Evolutionary conservation across 2,888 invertebrate species (phyloP).

Genomic region (Watsonalla binaria): DNA sequence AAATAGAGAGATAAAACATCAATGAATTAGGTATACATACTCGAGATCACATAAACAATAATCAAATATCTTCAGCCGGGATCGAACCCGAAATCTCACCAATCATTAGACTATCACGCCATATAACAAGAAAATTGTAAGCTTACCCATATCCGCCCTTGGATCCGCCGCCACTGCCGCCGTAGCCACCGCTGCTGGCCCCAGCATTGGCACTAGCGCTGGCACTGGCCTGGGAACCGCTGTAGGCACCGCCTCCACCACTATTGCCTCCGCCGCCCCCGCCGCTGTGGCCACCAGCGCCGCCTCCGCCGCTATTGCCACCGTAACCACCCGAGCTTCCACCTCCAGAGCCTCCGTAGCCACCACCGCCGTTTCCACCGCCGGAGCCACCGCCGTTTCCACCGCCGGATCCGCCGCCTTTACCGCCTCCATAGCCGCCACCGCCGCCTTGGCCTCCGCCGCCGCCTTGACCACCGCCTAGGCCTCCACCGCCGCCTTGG

Average conservation of each 20-base stretch:
- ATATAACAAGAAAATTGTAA: too few species aligned
- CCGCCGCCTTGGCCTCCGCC: constrained; percentile 10
- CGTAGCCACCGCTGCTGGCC: constrained; percentile 9
- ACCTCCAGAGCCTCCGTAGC: constrained; percentile 13
- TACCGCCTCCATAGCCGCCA: constrained; percentile 1
- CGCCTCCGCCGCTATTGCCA: constrained; percentile 4
- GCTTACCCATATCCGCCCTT: constrained; percentile 7
- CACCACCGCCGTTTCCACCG: constrained; percentile 30
- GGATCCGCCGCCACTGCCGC: constrained; percentile 9
- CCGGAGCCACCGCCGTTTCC: constrained; percentile 32
- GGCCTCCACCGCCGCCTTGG: constrained; percentile 5
- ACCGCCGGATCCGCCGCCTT: constrained; percentile 14
- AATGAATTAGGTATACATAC: too few species aligned
- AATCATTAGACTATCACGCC: too few species aligned
- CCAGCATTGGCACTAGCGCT: constrained; percentile 4
- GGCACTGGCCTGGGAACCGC: neutral
- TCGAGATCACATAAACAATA: too few species aligned
- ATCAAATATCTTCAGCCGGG: too few species aligned
- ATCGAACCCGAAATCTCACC: too few species aligned
- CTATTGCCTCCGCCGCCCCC: constrained; percentile 7
- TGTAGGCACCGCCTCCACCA: constrained; percentile 20
- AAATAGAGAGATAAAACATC: too few species aligned
- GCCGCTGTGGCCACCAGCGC: constrained; percentile 28
- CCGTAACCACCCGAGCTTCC: constrained; percentile 4
- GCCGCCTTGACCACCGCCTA: constrained; percentile 5